Base-by-base conservation (phyloP, 1,140 invertebrate species). In the Patella vulgata region DNA sequence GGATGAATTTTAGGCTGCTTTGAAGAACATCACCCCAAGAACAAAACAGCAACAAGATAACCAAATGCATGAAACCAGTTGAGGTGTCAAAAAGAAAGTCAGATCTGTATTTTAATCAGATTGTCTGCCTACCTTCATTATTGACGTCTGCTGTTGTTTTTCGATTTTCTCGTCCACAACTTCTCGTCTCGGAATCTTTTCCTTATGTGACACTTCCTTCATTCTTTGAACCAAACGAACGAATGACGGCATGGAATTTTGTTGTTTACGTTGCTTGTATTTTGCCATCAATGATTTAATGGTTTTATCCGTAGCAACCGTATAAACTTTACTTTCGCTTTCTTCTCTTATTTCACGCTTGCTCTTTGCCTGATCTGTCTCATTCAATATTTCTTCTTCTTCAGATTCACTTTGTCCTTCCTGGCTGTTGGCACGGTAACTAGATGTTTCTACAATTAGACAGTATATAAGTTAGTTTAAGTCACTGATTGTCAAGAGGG, bases 71-170 rank as follows among this genome's bases (percentile, higher is more conserved):
- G n/a, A n/a, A n/a, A n/a, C n/a, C n/a, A n/a, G n/a, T n/a, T n/a
- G n/a, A n/a, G n/a, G n/a, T n/a, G n/a, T n/a, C n/a, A n/a, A n/a
- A n/a, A n/a, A n/a, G n/a, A n/a, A n/a, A n/a, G n/a, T n/a, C n/a
- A n/a, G n/a, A n/a, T n/a, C n/a, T n/a, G n/a, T n/a, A n/a, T n/a
- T n/a, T n/a, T n/a, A n/a, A n/a, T n/a, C n/a, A n/a, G n/a, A n/a
- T n/a, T n/a, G n/a, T n/a, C n/a, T n/a, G n/a, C 40, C 56, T 81
- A 91, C 92, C 87, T 94, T 94, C 56, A 90, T 89, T 46, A 93
- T 91, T 59, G 92, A 93, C 21, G 88, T 87, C 55, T 88, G 88
- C 63, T 90, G 88, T 80, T 93, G 91, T 46, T 77, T 71, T 52
- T 78, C 77, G 59, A 85, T 84, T 23, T 73, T 74, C 43, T 78